Conservation (phyloP, 2,113 vertebrate genomes). For the Pterocles orientalis region DNA sequence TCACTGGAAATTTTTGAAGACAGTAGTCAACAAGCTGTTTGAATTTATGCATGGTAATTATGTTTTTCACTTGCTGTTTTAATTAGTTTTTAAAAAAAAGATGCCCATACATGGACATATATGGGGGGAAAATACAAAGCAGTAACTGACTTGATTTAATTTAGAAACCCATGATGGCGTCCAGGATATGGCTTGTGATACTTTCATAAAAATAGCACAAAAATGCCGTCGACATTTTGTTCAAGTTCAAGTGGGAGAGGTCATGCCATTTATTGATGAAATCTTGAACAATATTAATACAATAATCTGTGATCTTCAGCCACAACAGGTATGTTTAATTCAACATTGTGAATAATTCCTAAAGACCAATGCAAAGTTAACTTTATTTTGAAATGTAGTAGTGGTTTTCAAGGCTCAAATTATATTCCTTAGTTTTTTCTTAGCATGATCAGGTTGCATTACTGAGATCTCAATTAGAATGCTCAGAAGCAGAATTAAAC, state of each 20-base stretch:
- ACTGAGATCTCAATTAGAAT: background rate
- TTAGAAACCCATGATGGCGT: constrained; percentile 98
- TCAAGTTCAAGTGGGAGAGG: constrained; percentile 98
- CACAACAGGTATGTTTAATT: constrained; percentile 87
- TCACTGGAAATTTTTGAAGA: constrained; percentile 99
- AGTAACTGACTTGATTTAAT: constrained; percentile 13
- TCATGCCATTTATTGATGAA: constrained; percentile 99
- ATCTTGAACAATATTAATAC: constrained; percentile 99
- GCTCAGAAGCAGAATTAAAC: background rate
- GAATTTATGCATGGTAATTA: constrained; percentile 98
- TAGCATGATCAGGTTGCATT: accelerated
- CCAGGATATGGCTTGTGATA: constrained; percentile 99
- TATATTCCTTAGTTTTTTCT: too few species aligned
- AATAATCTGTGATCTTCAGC: constrained; percentile 98
- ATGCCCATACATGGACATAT: accelerated
- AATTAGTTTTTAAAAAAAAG: background rate
- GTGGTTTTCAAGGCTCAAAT: background rate
- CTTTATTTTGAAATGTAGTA: background rate
- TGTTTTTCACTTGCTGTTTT: background rate
- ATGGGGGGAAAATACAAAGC: background rate
- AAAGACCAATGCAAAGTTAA: background rate
- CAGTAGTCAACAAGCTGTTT: constrained; percentile 98
- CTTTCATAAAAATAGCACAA: constrained; percentile 98
- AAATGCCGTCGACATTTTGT: constrained; percentile 99
- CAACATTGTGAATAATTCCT: accelerated